Evolutionary conservation across 2,888 invertebrate genomes (phyloP).

Genomic region (Amphiduros pacificus): DNA sequence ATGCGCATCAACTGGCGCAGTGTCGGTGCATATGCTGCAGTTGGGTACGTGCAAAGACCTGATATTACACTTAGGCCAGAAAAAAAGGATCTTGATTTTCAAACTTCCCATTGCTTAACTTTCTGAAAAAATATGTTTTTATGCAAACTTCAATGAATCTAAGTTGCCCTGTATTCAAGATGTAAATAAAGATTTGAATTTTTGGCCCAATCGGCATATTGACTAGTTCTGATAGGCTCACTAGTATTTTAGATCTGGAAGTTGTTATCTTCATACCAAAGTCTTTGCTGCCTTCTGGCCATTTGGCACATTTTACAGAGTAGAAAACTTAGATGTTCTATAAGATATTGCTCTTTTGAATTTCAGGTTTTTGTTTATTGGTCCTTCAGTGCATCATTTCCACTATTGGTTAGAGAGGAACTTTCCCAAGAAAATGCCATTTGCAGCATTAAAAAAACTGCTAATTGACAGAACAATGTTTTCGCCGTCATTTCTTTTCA

Average conservation of each 20-base stretch:
- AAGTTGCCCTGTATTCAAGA: no score
- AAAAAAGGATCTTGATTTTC: no score
- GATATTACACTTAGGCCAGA: not conserved
- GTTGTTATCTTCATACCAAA: no score
- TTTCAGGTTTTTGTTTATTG: constrained; percentile 13
- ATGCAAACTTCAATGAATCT: not conserved
- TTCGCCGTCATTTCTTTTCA: constrained; percentile 6
- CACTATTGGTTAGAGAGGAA: constrained; percentile 13
- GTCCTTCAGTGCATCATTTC: constrained; percentile 15
- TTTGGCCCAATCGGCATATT: no score
- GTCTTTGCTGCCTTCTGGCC: no score
- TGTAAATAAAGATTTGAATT: no score
- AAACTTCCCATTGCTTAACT: not conserved
- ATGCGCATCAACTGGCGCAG: not conserved
- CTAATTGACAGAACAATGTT: constrained; percentile 12
- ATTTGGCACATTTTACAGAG: no score
- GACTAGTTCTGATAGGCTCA: no score
- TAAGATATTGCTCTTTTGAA: not conserved
- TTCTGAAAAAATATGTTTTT: not conserved
- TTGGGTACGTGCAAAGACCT: not conserved
- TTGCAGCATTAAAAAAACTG: constrained; percentile 6
- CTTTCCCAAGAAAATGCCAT: constrained; percentile 2
- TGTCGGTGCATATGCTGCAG: constrained; percentile 8
- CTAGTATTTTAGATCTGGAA: no score
- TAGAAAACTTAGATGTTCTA: no score